phyloP scores from a whole-genome alignment of 2,888 invertebrate genomes.

The Iselma pallidipennis region DNA sequence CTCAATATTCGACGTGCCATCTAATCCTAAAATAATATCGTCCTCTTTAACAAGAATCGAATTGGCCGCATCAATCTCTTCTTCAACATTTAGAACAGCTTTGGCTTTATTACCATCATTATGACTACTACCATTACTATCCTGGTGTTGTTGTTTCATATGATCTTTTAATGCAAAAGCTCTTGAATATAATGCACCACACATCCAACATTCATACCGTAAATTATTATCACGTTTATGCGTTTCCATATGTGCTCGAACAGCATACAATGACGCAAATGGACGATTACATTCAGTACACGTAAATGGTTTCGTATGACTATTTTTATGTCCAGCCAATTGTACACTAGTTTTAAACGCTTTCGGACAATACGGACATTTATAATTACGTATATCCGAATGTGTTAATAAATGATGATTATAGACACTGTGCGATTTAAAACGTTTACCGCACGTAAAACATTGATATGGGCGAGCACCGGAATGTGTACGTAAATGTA shows the following conservation, averaged over 20 bases:
- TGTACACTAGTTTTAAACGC: constrained; percentile 81
- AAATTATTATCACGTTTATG: constrained; percentile 71
- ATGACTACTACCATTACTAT: neutral
- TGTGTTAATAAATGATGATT: constrained; percentile 78
- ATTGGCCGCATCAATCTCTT: constrained; percentile 43
- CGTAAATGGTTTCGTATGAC: constrained; percentile 78
- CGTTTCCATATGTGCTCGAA: constrained; percentile 75
- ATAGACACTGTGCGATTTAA: constrained; percentile 79
- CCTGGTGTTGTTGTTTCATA: constrained; percentile 65
- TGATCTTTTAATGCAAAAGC: constrained; percentile 76
- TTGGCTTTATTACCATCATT: constrained; percentile 5
- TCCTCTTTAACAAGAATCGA: constrained; percentile 41
- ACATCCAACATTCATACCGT: constrained; percentile 69
- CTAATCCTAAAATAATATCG: constrained; percentile 36
- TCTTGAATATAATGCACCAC: constrained; percentile 78
- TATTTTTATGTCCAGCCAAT: constrained; percentile 78
- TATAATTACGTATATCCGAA: constrained; percentile 74
- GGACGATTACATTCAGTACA: constrained; percentile 78
- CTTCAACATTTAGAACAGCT: constrained; percentile 26
- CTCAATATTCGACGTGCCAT: constrained; percentile 16
- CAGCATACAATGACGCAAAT: constrained; percentile 77
- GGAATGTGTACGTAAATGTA: constrained; percentile 80
- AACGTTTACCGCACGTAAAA: constrained; percentile 71
- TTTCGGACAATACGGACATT: constrained; percentile 76
- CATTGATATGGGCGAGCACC: constrained; percentile 78